Base-by-base conservation (phyloP, 2,797 vertebrate species). In the Meda fulgida region DNA sequence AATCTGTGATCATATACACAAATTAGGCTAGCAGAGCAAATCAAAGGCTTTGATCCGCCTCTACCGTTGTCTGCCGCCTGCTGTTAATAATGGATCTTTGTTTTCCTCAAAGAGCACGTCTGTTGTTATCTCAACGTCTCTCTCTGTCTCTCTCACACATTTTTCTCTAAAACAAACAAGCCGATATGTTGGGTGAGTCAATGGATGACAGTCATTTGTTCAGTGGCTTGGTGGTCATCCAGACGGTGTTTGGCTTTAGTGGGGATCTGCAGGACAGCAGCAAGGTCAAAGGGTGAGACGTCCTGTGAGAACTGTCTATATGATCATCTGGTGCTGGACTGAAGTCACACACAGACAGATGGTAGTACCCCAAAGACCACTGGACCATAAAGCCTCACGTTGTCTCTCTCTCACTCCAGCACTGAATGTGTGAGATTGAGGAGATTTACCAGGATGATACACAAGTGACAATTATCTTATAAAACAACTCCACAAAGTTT, bases 211-310 rank as follows among this genome's bases (percentile, higher is more conserved):
- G 36, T 40, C 23, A 19, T 78, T 48, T 79, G 73, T 82, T 86
- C 73, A 82, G 67, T 76, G 67, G 60, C 69, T 84, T 86, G 86
- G 86, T 86, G 73, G 31, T 36, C 40, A 83, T 85, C 83, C 85
- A 88, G 80, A 46, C 48, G 19, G 6, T 76, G 71, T 73, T 58
- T 58, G 53, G 26, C 63, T 78, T 88, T 79, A 53, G 60, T 29
- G 43, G 55, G 36, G n/a, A 46, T 78, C 53, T 70, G 81, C 76
- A 60, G 70, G 75, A 86, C n/a, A 21, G 76, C 53, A 11, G 55
- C 70, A 87, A 89, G 88, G 86, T 88, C 78, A 88, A 86, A 87
- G 82, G 88, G 82, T 87, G 48, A 83, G 82, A 86, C n/a, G 51
- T 81, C 88, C 88, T 83, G 71, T 34, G 63, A 82, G 82, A 88